phyloP scores from a whole-genome alignment of 2,888 invertebrate genomes.

The Drosophila neutralis region DNA sequence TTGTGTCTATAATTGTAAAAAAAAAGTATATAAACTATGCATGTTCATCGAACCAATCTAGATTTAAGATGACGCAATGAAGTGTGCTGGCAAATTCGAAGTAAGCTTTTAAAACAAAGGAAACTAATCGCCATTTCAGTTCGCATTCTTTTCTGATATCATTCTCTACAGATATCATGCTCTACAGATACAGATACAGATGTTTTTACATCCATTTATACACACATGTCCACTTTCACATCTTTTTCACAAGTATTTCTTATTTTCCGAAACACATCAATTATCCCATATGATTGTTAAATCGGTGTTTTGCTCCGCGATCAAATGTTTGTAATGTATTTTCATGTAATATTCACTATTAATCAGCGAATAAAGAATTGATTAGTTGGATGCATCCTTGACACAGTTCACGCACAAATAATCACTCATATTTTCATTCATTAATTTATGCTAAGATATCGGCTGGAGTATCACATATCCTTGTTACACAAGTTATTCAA shows the following conservation, averaged over 20 bases:
- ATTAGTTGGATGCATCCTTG: constrained; percentile 17
- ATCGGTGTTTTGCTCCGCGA: too few species aligned
- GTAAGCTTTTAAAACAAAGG: neutral
- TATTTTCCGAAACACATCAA: neutral
- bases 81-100: constrained; percentile 12
- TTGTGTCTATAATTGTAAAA: neutral
- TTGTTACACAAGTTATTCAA: constrained; percentile 14
- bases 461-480: constrained; percentile 17
- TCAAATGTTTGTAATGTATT: neutral
- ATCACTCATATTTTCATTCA: neutral
- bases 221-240: neutral
- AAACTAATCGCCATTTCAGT: neutral
- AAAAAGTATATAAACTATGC: constrained; percentile 27
- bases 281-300: neutral
- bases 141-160: neutral
- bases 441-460: constrained; percentile 2
- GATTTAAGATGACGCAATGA: constrained; percentile 57
- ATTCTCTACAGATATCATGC: neutral
- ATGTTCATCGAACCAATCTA: constrained; percentile 40
- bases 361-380: neutral
- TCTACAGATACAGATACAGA: neutral
- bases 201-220: neutral
- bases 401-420: constrained; percentile 14
- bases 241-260: neutral
- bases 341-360: neutral